Percentiles rank a stretch among this genome's conserved stretches.
Evolutionary conservation across 2,797 vertebrate species (phyloP).

Genomic region (Uromys caudimaculatus): DNA sequence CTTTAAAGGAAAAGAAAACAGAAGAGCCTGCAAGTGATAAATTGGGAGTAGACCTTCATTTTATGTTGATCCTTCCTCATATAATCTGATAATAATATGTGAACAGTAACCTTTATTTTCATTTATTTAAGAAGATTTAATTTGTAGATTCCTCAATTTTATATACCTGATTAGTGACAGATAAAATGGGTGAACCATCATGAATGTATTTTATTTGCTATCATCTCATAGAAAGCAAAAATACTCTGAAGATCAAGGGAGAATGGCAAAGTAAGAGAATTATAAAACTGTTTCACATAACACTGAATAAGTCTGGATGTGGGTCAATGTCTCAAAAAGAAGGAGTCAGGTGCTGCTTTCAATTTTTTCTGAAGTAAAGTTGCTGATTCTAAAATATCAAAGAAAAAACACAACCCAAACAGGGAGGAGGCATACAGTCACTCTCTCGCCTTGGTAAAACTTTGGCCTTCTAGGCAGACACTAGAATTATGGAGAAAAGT

Average conservation of each 20-base stretch:
- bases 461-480: neutral
- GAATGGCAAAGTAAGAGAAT: neutral
- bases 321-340: neutral
- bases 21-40: neutral
- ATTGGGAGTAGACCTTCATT: neutral
- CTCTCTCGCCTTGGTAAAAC: neutral
- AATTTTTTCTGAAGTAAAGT: neutral
- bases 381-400: neutral
- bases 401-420: neutral
- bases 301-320: neutral
- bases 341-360: neutral
- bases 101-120: neutral
- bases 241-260: neutral
- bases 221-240: neutral
- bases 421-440: neutral
- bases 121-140: neutral
- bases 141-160: neutral
- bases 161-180: neutral
- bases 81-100: neutral
- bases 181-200: neutral
- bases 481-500: accelerated
- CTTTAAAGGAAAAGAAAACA: neutral
- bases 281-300: neutral
- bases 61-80: neutral
- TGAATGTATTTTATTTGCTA: neutral